These are phyloP conservation scores for Adrianichthys oophorus DNA, from an alignment of 2,797 vertebrate species.

Conservation along the genomic window DNA sequence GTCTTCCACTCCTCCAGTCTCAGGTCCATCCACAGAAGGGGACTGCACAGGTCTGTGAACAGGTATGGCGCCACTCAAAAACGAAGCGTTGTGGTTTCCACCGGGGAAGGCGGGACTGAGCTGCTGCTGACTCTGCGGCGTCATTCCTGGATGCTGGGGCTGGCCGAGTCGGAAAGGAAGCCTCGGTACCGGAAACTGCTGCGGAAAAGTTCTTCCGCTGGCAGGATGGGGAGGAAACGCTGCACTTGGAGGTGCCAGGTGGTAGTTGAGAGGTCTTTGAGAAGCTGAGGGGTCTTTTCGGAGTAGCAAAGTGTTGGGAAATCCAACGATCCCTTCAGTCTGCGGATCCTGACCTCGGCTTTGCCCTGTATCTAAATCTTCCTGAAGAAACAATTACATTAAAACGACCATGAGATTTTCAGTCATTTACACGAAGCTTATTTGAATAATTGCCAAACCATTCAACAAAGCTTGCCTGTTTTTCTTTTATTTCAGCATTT, in stretches of 20 bases:
- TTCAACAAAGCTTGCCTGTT: constrained; percentile 79
- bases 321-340: constrained; percentile 75
- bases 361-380: constrained; percentile 86
- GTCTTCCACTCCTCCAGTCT: constrained; percentile 82
- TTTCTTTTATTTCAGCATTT: constrained; percentile 83
- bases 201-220: constrained; percentile 77
- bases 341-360: constrained; percentile 90
- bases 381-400: constrained; percentile 66
- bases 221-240: constrained; percentile 80
- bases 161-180: constrained; percentile 83
- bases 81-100: constrained; percentile 82
- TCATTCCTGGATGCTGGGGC: constrained; percentile 75
- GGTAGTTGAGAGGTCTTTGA: constrained; percentile 89
- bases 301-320: constrained; percentile 86
- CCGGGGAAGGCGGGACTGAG: constrained; percentile 81
- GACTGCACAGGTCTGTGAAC: constrained; percentile 87
- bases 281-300: constrained; percentile 89
- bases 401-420: constrained; percentile 1
- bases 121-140: constrained; percentile 78
- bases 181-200: constrained; percentile 85
- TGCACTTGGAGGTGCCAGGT: constrained; percentile 87
- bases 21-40: constrained; percentile 82
- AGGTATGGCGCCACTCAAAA: constrained; percentile 84
- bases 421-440: not conserved
- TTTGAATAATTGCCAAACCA: not conserved